Base-by-base conservation (phyloP, 92 coral and sea anemone species). In the Meandrina meandrites region DNA sequence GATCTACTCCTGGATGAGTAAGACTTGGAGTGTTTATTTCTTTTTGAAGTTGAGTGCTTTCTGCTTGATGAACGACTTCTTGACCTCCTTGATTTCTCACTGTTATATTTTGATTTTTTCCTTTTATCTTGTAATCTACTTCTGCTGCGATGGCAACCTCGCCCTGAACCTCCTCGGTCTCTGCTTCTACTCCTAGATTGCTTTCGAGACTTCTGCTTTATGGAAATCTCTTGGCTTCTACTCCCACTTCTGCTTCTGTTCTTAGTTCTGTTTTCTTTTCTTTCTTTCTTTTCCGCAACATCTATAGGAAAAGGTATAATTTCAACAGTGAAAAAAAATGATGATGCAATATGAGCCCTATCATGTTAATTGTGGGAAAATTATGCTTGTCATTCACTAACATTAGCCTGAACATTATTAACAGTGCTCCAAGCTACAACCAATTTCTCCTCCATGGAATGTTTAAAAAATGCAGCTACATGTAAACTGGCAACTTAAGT, bases 101-200 rank as follows among this genome's bases (percentile, higher is more conserved):
- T 60, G 28, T 14, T 5, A 45, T 60, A 34, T 28, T 54, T 77
- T 27, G 74, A 62, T 42, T 45, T 45, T 64, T 67, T 85, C 31
- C 30, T 12, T 40, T 76, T 76, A 42, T 85, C 82, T 40, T 8
- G 75, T 42, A 82, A 85, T 75, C 64, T 60, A 66, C 82, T 85
- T 62, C 88, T 85, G 8, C 82, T 56, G 50, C n/a, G 75, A 62
- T 57, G 64, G 5, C 31, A 24, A 62, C 34, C 64, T 5, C 11
- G 82, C 24, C 75, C 56, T 28, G 76, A 75, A 60, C 18, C 57
- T 71, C 18, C 57, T 71, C 82, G 58, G 40, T 83, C 88, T 62
- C 51, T 85, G 64, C 88, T 85, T 64, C 73, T 76, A 85, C 88
- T 85, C 27, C 82, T 76, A 16, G 88, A 85, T 11, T 12, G 48